Evolutionary conservation across 2,113 vertebrate genomes (phyloP), one percentile per base, ranked within the genome.

Genomic region (Himantopus leucocephalus): DNA sequence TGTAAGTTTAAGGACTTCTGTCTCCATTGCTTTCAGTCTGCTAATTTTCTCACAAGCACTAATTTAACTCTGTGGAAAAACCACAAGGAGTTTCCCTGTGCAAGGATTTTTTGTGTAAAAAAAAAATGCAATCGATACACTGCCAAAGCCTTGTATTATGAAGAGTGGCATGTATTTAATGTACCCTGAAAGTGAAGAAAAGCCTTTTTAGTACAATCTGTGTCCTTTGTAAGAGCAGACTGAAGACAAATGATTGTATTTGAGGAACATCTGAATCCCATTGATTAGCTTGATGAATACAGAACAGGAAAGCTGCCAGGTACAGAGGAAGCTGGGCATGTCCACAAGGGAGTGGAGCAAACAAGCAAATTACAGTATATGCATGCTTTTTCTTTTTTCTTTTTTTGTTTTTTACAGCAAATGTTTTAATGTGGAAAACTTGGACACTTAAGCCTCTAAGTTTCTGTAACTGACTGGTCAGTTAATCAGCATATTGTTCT

Each of bases 271-370:
- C 62, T 96, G 75, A 95, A 94, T 94, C 55, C 66, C 90, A 96
- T 59, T 94, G 92, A 96, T 97, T 79, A 96, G 72, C 23, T 35
- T 67, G 92, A 88, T 90, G 88, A 94, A 85, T 62, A 77, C 72
- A 74, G 79, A 73, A 77, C 67, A 96, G 92, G 90, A 96, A 96
- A 88, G 85, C 35, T 96, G 96, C 94, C 95, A 95, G 94, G 82
- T 96, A 92, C 67, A 93, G 64, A 95, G 94, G 90, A 94, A 96
- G 72, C 95, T 88, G 67, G 88, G 82, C 94, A 93, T 90, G 85
- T 92, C 85, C 95, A 92, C n/a, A 77, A 88, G 88, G 85, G 78
- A 96, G 75, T 86, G 68, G 67, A 94, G 72, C 67, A 95, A 96
- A 93, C 71, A 92, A 90, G 75, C 20, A 95, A 93, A 94, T 92